These are phyloP conservation scores for Lucilia sericata DNA, from an alignment of 1,140 invertebrate genomes.

Conservation along the genomic window DNA sequence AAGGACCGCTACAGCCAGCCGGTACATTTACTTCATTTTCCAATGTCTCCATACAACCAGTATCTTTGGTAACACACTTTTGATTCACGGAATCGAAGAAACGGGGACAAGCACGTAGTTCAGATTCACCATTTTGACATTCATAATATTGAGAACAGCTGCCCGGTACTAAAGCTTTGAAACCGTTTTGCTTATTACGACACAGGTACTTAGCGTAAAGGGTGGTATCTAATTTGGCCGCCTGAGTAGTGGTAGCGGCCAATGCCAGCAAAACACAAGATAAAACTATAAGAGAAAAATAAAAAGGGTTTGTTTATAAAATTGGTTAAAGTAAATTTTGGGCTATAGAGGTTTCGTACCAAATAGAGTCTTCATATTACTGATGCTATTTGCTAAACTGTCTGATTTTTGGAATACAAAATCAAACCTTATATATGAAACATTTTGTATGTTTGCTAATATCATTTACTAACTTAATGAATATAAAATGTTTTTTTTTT, in stretches of 20 bases:
- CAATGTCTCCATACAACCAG: conserved; percentile 41
- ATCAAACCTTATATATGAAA: neutral
- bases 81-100: conserved; percentile 53
- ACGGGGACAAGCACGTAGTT: conserved; percentile 52
- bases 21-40: neutral
- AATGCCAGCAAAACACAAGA: neutral
- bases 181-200: conserved; percentile 54
- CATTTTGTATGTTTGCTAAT: neutral
- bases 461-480: neutral
- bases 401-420: neutral
- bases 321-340: neutral
- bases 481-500: neutral
- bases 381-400: neutral
- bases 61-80: conserved; percentile 9
- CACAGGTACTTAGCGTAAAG: conserved; percentile 58
- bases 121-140: conserved; percentile 54
- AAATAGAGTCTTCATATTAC: neutral
- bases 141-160: conserved; percentile 61
- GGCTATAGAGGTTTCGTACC: neutral
- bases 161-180: conserved; percentile 59
- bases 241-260: neutral
- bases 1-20: neutral
- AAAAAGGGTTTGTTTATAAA: neutral
- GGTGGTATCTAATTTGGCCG: conserved; percentile 51
- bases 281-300: conserved; percentile 24